These are phyloP conservation scores for Tetragnatha montana DNA, from an alignment of 2,888 invertebrate species.

Conservation along the genomic window DNA sequence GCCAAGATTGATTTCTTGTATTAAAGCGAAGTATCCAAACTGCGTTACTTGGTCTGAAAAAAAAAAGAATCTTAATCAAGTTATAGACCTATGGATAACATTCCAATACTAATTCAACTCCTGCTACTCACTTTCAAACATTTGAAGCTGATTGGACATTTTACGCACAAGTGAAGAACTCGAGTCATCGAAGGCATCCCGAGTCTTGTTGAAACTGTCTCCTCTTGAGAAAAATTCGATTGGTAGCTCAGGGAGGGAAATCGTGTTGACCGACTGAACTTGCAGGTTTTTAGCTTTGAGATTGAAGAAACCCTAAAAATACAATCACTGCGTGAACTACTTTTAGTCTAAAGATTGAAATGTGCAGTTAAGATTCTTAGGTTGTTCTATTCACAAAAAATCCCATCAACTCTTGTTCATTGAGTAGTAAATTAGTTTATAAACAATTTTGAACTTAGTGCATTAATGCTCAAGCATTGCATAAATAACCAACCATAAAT, in stretches of 20 bases:
- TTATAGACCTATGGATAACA: neutral
- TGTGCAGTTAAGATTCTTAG: too few species aligned
- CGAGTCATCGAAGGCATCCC: conserved; percentile 19
- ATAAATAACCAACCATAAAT: too few species aligned
- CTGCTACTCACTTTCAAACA: conserved; percentile 29
- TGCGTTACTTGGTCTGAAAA: conserved; percentile 39
- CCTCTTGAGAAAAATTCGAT: neutral
- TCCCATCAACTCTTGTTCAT: too few species aligned
- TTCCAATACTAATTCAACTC: neutral
- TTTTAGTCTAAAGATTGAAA: too few species aligned
- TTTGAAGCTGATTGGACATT: conserved; percentile 11
- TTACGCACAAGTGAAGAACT: neutral
- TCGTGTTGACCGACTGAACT: conserved; percentile 20
- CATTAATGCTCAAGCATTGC: too few species aligned
- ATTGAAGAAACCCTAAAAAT: too few species aligned
- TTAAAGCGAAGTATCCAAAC: conserved; percentile 52
- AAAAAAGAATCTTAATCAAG: neutral
- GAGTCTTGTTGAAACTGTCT: neutral
- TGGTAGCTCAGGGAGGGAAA: conserved; percentile 17
- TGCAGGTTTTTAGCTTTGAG: neutral
- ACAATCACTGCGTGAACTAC: too few species aligned
- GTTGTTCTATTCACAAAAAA: too few species aligned
- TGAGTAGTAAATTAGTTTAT: neutral
- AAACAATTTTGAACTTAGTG: conserved; percentile 15
- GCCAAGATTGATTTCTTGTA: conserved; percentile 56